Percentiles rank a stretch among this genome's conserved stretches.
Evolutionary conservation across 35 echinoderm and acorn worm species (phyloP).

Genomic region (Heliocidaris tuberculata): DNA sequence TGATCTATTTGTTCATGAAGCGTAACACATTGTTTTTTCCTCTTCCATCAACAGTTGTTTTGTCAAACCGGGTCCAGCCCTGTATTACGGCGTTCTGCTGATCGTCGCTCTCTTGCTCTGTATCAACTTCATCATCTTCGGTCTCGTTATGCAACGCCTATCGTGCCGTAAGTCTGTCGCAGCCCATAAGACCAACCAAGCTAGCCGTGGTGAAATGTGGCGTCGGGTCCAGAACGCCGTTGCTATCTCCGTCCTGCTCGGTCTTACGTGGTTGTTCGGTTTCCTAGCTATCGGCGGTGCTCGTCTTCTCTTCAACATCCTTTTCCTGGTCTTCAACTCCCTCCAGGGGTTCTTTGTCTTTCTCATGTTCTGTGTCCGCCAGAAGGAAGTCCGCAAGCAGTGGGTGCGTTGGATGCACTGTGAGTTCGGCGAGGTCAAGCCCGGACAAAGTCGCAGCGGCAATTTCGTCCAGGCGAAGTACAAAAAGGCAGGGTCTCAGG

Average conservation of each 20-base stretch:
- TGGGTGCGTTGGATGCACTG: constrained; percentile 32
- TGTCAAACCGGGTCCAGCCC: constrained; percentile 30
- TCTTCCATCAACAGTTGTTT: constrained; percentile 6
- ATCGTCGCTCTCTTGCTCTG: neutral
- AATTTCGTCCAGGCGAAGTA: neutral
- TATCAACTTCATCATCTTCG: constrained; percentile 31
- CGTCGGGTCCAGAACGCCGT: constrained; percentile 52
- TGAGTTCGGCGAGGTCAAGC: neutral
- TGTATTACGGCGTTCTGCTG: constrained; percentile 25
- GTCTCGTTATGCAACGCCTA: neutral
- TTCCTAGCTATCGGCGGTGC: constrained; percentile 53
- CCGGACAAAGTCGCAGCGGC: neutral
- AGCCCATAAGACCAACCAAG: constrained; percentile 4
- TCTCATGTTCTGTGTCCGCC: constrained; percentile 63
- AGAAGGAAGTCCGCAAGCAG: constrained; percentile 37
- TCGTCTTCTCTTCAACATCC: constrained; percentile 23
- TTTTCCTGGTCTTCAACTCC: constrained; percentile 53
- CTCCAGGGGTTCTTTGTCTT: constrained; percentile 84
- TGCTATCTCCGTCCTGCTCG: constrained; percentile 36
- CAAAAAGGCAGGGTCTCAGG: neutral
- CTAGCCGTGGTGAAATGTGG: neutral
- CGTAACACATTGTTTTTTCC: neutral
- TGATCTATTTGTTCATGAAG: neutral
- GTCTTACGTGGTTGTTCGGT: constrained; percentile 53
- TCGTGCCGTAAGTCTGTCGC: constrained; percentile 9